Conservation (phyloP, 2,113 vertebrate species). For the Cygnus buccinator region DNA sequence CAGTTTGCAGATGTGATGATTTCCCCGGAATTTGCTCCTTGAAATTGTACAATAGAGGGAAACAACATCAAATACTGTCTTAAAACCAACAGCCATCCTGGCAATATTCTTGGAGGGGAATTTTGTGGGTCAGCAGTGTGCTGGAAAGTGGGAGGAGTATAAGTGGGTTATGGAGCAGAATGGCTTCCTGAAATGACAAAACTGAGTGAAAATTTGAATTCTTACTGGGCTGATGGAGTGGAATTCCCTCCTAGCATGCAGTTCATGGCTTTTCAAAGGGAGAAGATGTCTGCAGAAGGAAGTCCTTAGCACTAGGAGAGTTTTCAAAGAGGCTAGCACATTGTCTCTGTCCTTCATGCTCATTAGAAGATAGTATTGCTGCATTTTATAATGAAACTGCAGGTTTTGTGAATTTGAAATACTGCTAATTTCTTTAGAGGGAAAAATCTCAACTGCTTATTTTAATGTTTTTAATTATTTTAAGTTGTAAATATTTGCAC, state of each 20-base stretch:
- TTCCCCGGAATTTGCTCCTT: neutral
- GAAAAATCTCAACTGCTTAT: neutral
- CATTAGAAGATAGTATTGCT: neutral
- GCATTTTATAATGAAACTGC: accelerated
- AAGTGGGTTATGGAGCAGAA: neutral
- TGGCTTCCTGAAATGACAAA: neutral
- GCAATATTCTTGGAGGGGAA: neutral
- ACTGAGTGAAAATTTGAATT: neutral
- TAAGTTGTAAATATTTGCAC: neutral
- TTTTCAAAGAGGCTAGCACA: neutral
- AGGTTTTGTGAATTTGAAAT: neutral
- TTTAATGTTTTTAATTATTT: neutral
- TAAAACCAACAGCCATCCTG: neutral
- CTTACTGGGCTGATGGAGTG: neutral
- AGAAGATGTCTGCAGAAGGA: neutral
- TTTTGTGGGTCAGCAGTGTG: neutral
- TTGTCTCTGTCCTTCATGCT: neutral
- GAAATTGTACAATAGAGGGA: neutral
- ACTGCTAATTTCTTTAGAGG: neutral
- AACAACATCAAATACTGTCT: neutral
- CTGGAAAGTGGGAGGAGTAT: neutral
- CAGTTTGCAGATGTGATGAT: neutral
- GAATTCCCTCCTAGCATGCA: neutral
- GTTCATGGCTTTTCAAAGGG: neutral
- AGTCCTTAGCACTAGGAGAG: neutral